Evolutionary conservation across 92 coral and sea anemone species (phyloP).

Genomic region (Porites cylindrica): DNA sequence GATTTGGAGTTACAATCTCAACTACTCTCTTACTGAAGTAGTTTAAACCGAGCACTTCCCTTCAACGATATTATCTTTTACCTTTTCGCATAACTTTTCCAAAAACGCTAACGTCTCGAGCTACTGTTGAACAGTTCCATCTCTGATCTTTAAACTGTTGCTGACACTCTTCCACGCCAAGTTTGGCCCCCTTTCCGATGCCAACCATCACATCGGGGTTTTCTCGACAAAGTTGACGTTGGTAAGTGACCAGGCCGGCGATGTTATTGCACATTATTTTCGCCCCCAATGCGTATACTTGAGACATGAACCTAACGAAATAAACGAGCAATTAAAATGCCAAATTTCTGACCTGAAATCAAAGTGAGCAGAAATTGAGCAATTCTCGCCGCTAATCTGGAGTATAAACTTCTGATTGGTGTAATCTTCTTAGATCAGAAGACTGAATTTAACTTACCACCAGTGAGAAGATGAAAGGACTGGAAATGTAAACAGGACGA

Average conservation of each 20-base stretch:
- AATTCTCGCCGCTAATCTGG: constrained; percentile 1
- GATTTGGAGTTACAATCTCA: background rate
- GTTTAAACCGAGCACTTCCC: background rate
- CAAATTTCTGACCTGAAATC: background rate
- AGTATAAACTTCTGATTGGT: background rate
- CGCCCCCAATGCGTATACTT: constrained; percentile 95
- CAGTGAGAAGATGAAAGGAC: constrained; percentile 66
- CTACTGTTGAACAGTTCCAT: constrained; percentile 97
- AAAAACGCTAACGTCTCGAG: constrained; percentile 91
- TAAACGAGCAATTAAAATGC: constrained; percentile 10
- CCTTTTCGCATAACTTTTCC: constrained; percentile 96
- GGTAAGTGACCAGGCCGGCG: constrained; percentile 85
- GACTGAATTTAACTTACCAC: constrained; percentile 65
- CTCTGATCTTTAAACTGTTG: constrained; percentile 86
- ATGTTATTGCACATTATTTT: constrained; percentile 96
- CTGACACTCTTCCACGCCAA: constrained; percentile 93
- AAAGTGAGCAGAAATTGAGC: background rate
- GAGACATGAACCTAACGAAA: constrained; percentile 92
- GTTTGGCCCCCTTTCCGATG: constrained; percentile 97
- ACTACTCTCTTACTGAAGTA: background rate
- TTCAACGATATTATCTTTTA: constrained; percentile 5
- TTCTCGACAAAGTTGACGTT: constrained; percentile 90
- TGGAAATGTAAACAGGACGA: constrained; percentile 36
- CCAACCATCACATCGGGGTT: constrained; percentile 98
- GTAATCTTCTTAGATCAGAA: constrained; percentile 29